Conservation (phyloP, 2,888 invertebrate genomes). For the Agonopterix subpropinquella region DNA sequence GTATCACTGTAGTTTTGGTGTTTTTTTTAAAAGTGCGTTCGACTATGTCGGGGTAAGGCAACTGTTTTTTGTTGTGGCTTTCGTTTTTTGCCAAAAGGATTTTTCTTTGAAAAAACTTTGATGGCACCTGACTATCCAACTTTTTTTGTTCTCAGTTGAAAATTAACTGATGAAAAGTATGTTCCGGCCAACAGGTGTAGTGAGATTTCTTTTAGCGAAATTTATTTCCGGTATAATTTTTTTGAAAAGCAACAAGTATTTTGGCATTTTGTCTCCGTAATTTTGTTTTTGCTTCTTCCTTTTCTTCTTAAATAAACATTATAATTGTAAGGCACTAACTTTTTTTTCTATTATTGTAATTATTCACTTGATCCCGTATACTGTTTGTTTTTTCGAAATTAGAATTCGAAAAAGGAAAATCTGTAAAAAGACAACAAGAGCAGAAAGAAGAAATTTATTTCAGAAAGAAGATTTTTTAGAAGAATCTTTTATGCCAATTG, state of each 20-base stretch:
- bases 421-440: constrained; percentile 64
- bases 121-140: constrained; percentile 63
- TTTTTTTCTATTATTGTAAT: constrained; percentile 36
- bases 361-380: constrained; percentile 61
- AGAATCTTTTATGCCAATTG: constrained; percentile 26
- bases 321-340: constrained; percentile 62
- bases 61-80: constrained; percentile 22
- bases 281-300: constrained; percentile 38
- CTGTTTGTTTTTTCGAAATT: constrained; percentile 22
- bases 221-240: constrained; percentile 69
- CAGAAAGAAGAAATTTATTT: constrained; percentile 53
- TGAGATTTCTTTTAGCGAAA: constrained; percentile 67
- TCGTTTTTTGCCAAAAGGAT: constrained; percentile 42
- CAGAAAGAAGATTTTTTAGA: constrained; percentile 21
- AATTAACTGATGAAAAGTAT: constrained; percentile 52
- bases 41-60: constrained; percentile 70
- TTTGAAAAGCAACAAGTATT: constrained; percentile 66
- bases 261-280: constrained; percentile 73
- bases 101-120: constrained; percentile 51
- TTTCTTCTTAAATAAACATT: constrained; percentile 52
- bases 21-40: constrained; percentile 23
- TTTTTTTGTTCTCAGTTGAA: constrained; percentile 60
- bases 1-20: constrained; percentile 45
- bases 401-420: constrained; percentile 28
- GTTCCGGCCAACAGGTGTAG: constrained; percentile 57